Percentiles rank a stretch among this genome's conserved stretches.
Conservation (phyloP, 2,797 vertebrate genomes). For the Alauda arvensis region DNA sequence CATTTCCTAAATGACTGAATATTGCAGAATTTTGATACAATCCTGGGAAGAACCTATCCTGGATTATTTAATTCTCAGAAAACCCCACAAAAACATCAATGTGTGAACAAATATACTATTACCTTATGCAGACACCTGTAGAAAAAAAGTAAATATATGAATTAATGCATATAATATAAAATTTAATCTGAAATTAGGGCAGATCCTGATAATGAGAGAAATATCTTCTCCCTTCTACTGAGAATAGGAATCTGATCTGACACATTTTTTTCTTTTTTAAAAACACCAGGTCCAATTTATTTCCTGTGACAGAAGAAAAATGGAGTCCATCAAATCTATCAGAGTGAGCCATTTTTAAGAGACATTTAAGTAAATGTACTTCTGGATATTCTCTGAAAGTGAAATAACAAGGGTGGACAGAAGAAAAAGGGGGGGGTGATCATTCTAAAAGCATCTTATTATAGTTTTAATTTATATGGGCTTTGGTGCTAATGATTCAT, state of each 20-base stretch:
- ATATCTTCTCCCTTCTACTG: background rate
- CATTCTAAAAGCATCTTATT: conserved; percentile 52
- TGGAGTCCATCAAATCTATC: conserved; percentile 6
- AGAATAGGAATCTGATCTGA: background rate
- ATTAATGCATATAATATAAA: background rate
- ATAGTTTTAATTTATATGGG: conserved; percentile 64
- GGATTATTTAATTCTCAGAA: background rate
- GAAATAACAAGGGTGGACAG: conserved; percentile 21
- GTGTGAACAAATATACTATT: background rate
- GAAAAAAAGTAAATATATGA: background rate
- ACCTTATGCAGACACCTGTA: background rate
- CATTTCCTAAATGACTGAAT: background rate
- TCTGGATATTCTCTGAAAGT: conserved; percentile 7
- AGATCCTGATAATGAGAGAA: conserved; percentile 5
- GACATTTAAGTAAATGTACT: conserved; percentile 21
- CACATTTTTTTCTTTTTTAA: background rate
- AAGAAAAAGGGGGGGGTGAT: background rate
- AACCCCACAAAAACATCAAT: background rate
- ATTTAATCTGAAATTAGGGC: conserved; percentile 3
- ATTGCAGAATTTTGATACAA: background rate
- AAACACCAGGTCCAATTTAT: conserved; percentile 10
- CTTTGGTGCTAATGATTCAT: conserved; percentile 67
- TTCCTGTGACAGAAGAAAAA: conserved; percentile 16
- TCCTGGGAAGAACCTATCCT: background rate
- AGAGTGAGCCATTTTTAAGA: conserved; percentile 3